A percentile compares a stretch with the other conserved stretches of the same genome.
These are phyloP conservation scores for Drosophila rubida DNA, from an alignment of 2,888 invertebrate species.

Conservation along the genomic window DNA sequence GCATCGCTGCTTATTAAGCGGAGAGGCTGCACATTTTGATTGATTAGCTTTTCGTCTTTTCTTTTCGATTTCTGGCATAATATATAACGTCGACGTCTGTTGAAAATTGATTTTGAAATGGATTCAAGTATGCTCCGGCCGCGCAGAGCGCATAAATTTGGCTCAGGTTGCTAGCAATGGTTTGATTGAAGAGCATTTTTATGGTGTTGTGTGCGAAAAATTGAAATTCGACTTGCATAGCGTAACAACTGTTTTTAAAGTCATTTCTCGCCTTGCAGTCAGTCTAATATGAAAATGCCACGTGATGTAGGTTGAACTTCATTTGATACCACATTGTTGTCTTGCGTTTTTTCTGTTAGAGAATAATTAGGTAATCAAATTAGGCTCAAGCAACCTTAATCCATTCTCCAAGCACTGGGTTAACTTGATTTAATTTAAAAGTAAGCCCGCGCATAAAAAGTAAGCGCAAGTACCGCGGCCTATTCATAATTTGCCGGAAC, in stretches of 20 bases:
- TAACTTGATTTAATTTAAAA: constrained; percentile 57
- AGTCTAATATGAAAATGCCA: constrained; percentile 10
- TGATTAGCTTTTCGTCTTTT: constrained; percentile 51
- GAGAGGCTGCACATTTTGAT: constrained; percentile 57
- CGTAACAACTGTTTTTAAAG: not conserved
- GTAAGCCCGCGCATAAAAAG: constrained; percentile 12
- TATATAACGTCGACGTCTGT: not conserved
- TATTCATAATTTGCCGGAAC: constrained; percentile 54
- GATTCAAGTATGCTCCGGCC: constrained; percentile 27
- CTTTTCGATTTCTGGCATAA: constrained; percentile 22
- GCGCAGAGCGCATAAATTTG: constrained; percentile 13
- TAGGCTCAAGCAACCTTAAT: constrained; percentile 37
- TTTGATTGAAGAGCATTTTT: constrained; percentile 35
- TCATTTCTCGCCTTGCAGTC: not conserved
- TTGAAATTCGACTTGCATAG: constrained; percentile 13
- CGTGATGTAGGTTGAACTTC: constrained; percentile 29
- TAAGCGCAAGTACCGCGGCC: constrained; percentile 26
- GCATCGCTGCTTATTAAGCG: constrained; percentile 34
- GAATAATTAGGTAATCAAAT: constrained; percentile 52
- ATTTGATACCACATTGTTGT: constrained; percentile 17
- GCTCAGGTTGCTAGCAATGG: constrained; percentile 4
- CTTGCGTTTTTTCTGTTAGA: constrained; percentile 1
- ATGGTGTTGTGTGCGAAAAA: not conserved
- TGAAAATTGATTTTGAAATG: constrained; percentile 55
- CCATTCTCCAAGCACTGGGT: constrained; percentile 24